Percentiles rank a stretch among this genome's conserved stretches.
Evolutionary conservation across 2,113 vertebrate genomes (phyloP).

Genomic region (Pteropus alecto): DNA sequence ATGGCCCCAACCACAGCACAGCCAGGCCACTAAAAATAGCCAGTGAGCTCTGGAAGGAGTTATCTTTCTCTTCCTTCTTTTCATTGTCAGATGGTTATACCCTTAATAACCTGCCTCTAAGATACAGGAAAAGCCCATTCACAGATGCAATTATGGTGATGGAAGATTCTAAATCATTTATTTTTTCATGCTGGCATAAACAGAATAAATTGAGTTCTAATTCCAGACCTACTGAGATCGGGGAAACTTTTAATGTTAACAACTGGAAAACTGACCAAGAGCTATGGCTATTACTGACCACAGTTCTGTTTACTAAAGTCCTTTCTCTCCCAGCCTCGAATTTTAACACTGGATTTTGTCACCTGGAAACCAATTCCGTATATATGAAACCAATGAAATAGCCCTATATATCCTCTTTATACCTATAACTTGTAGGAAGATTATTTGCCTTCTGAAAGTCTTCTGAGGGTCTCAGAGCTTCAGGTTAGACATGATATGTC

Average conservation of each 20-base stretch:
- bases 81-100: not conserved
- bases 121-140: not conserved
- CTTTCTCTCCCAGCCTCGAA: not conserved
- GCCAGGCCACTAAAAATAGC: not conserved
- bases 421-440: not conserved
- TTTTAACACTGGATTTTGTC: not conserved
- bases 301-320: not conserved
- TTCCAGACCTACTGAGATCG: not conserved
- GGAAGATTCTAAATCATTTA: not conserved
- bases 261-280: not conserved
- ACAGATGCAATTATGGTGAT: not conserved
- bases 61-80: not conserved
- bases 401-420: not conserved
- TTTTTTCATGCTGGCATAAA: slow-evolving; percentile 9
- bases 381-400: not conserved
- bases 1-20: not conserved
- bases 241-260: not conserved
- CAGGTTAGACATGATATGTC: not conserved
- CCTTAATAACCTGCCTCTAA: not conserved
- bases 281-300: not conserved
- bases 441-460: slow-evolving; percentile 26
- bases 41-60: not conserved
- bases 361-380: slow-evolving; percentile 37
- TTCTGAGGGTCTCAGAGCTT: not conserved
- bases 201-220: not conserved